Percentiles rank a stretch among this genome's conserved stretches.
phyloP scores from a whole-genome alignment of 2,797 vertebrate species.

The Lagodon rhomboides region DNA sequence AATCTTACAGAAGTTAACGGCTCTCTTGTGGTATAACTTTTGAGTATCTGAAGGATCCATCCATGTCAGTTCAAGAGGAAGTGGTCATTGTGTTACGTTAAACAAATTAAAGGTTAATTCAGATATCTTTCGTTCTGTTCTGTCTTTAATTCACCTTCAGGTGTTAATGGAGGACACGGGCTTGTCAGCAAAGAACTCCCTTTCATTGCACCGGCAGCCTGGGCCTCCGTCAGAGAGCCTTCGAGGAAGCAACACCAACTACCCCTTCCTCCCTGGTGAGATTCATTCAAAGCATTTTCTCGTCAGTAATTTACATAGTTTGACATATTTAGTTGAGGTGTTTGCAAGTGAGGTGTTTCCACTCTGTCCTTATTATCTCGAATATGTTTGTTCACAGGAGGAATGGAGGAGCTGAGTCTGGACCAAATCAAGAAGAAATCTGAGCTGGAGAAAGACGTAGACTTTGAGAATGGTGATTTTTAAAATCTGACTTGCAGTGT shows the following conservation, averaged over 20 bases:
- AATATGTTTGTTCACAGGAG: slow-evolving; percentile 78
- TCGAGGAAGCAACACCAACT: slow-evolving; percentile 93
- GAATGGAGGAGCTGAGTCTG: slow-evolving; percentile 93
- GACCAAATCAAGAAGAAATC: slow-evolving; percentile 88
- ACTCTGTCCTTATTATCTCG: neutral
- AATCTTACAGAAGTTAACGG: neutral
- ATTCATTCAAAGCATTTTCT: neutral
- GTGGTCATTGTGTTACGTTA: neutral
- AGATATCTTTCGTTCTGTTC: neutral
- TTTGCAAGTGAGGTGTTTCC: neutral
- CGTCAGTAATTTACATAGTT: neutral
- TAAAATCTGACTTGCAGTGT: neutral
- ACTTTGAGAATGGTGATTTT: slow-evolving; percentile 90
- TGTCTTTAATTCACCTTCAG: slow-evolving; percentile 48
- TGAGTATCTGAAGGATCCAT: neutral
- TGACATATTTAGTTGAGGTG: neutral
- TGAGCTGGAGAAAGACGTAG: slow-evolving; percentile 89
- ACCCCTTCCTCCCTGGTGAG: slow-evolving; percentile 92
- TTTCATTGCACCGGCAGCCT: slow-evolving; percentile 92
- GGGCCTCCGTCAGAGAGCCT: slow-evolving; percentile 90
- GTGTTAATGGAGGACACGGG: slow-evolving; percentile 87
- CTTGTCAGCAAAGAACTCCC: slow-evolving; percentile 91
- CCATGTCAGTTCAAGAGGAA: neutral
- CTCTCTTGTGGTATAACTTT: neutral
- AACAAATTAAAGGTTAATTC: neutral